Evolutionary conservation across 1,140 invertebrate genomes (phyloP).

Genomic region (Brachionus rubens): DNA sequence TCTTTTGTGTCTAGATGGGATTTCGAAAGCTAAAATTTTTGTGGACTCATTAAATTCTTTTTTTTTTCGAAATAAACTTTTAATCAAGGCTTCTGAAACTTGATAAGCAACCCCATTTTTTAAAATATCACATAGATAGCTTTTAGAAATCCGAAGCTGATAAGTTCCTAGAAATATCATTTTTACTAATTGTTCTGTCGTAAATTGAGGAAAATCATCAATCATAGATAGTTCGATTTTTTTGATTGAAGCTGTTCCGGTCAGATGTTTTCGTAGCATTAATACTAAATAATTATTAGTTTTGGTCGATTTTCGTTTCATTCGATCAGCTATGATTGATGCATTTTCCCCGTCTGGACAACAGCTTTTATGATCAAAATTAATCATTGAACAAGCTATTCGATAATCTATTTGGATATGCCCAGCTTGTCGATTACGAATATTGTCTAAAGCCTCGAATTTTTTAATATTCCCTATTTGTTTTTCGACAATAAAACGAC

Average conservation of each 20-base stretch:
- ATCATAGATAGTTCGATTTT: neutral
- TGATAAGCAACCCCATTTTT: neutral
- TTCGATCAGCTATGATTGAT: neutral
- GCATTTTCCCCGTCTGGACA: neutral
- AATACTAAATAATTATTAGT: neutral
- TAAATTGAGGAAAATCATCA: neutral
- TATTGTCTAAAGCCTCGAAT: neutral
- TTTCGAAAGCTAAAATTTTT: neutral
- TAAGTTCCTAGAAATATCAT: neutral
- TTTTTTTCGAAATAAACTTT: neutral
- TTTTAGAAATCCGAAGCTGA: neutral
- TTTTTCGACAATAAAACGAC: constrained; percentile 5
- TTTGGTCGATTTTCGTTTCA: neutral
- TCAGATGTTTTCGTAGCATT: neutral
- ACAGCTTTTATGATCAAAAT: neutral
- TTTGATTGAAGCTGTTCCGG: neutral
- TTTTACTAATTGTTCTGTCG: neutral
- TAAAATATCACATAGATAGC: neutral
- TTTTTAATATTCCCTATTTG: neutral
- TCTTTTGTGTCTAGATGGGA: neutral
- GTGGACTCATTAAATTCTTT: neutral
- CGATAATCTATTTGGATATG: constrained; percentile 4
- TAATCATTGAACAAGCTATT: neutral
- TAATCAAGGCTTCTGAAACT: neutral
- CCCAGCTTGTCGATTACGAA: neutral